A percentile compares a stretch with the other conserved stretches of the same genome.
Evolutionary conservation across 92 coral and sea anemone species (phyloP).

Genomic region (Umimayanthus chanpuru): DNA sequence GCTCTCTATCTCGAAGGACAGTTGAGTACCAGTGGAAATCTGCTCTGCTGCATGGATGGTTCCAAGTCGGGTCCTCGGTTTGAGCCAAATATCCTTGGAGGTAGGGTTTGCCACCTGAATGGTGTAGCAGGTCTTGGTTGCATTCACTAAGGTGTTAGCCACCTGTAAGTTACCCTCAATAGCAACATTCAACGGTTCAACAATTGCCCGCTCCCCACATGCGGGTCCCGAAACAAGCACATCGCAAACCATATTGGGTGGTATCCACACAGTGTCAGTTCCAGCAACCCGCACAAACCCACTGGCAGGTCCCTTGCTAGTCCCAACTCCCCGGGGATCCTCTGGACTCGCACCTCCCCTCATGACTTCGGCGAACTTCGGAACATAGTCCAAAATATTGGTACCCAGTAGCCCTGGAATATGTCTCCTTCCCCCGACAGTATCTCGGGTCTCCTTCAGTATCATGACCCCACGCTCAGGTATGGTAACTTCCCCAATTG

Average conservation of each 20-base stretch:
- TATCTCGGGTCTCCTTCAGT: constrained; percentile 27
- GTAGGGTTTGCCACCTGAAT: constrained; percentile 25
- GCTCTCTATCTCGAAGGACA: not conserved
- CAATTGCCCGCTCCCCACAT: constrained; percentile 22
- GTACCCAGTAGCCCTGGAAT: constrained; percentile 53
- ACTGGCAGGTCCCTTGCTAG: not conserved
- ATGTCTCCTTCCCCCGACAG: constrained; percentile 6
- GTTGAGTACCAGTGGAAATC: not conserved
- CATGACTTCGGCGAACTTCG: not conserved
- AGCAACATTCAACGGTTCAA: constrained; percentile 19
- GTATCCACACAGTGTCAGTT: constrained; percentile 44
- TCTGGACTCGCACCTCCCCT: no score
- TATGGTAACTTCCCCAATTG: constrained; percentile 47
- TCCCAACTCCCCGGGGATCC: no score
- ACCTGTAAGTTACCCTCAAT: not conserved
- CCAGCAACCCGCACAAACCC: constrained; percentile 58
- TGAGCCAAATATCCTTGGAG: constrained; percentile 29
- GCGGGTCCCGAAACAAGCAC: constrained; percentile 51
- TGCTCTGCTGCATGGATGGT: constrained; percentile 25
- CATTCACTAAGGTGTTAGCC: not conserved
- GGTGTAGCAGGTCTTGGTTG: not conserved
- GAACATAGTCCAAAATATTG: constrained; percentile 56
- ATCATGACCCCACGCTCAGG: constrained; percentile 56
- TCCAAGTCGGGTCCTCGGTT: not conserved
- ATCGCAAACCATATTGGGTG: constrained; percentile 27